Evolutionary conservation across 1,140 invertebrate species (phyloP).

Genomic region (Lepidurus apus): DNA sequence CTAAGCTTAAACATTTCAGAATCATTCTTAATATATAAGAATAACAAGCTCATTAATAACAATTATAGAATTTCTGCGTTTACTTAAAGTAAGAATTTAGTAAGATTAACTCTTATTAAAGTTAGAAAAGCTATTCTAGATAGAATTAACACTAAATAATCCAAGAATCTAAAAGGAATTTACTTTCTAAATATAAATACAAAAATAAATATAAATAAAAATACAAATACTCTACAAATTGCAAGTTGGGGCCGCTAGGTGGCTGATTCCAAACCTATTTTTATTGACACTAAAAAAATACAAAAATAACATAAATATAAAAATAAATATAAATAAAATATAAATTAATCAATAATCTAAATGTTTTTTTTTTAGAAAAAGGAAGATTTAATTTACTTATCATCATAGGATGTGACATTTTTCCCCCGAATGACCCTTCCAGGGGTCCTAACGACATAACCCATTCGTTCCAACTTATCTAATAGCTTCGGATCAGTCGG

Average conservation of each 20-base stretch:
- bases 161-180: not conserved
- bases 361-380: not conserved
- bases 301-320: not conserved
- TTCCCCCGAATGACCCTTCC: conserved; percentile 33
- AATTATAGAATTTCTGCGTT: too few species aligned
- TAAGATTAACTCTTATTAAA: too few species aligned
- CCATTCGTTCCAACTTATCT: not conserved
- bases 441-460: conserved; percentile 36
- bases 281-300: conserved; percentile 22
- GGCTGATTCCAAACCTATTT: not conserved
- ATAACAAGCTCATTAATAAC: too few species aligned
- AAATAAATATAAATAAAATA: too few species aligned
- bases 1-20: too few species aligned
- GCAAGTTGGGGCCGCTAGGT: not conserved
- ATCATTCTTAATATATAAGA: too few species aligned
- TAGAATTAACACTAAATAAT: not conserved
- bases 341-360: not conserved
- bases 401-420: conserved; percentile 35
- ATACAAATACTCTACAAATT: not conserved
- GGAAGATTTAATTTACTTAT: conserved; percentile 33
- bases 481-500: conserved; percentile 30
- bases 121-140: too few species aligned
- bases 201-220: not conserved
- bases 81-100: too few species aligned
- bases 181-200: not conserved